Conservation (phyloP, 2,113 vertebrate genomes). For the Rhinolophus ferrumequinum region DNA sequence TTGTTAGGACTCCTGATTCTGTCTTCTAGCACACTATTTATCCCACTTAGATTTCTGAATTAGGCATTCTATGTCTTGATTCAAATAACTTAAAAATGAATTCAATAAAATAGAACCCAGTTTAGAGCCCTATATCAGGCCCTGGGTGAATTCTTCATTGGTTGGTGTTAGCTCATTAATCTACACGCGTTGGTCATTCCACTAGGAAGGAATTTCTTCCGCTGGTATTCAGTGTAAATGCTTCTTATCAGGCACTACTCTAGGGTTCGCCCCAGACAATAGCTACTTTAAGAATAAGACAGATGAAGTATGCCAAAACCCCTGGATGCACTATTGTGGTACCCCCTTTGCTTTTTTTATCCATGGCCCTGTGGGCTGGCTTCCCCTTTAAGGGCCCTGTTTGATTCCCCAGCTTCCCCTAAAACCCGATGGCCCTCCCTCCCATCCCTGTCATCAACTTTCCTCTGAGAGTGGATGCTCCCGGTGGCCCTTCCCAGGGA, state of each 20-base stretch:
- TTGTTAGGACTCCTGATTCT: background rate
- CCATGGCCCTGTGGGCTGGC: background rate
- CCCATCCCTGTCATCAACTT: background rate
- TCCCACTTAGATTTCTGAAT: background rate
- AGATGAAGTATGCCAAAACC: background rate
- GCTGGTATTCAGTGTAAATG: background rate
- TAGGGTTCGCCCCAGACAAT: background rate
- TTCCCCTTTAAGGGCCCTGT: background rate
- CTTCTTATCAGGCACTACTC: background rate
- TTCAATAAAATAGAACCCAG: background rate
- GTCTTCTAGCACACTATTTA: background rate
- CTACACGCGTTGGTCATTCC: background rate
- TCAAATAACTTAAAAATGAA: conserved; percentile 28
- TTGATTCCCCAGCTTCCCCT: background rate
- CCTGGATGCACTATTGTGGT: too few relatives aligned
- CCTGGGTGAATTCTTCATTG: background rate
- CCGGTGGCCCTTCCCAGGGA: background rate
- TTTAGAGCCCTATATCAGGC: background rate
- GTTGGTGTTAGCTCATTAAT: background rate
- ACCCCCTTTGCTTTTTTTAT: background rate
- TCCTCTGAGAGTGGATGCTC: background rate
- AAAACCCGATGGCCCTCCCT: background rate
- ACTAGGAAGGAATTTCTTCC: background rate
- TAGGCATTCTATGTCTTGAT: background rate
- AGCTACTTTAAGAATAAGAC: background rate